phyloP scores from a whole-genome alignment of 2,888 invertebrate genomes.

The Acanthoscelides obtectus region DNA sequence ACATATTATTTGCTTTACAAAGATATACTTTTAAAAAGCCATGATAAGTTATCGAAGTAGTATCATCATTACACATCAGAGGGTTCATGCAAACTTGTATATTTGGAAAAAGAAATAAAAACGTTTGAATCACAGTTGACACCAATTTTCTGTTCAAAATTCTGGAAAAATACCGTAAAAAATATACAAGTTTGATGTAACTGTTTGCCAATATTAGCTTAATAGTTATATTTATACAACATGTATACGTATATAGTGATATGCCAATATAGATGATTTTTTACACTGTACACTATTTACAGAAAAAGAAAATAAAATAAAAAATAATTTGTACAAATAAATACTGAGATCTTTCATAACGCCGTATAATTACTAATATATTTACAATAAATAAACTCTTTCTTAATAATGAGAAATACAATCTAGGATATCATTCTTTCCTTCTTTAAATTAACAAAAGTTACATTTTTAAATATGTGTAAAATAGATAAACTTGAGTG shows the following conservation, averaged over 20 bases:
- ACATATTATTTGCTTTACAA: too few species aligned
- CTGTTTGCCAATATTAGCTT: background rate
- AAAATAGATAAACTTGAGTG: too few species aligned
- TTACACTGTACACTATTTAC: conserved; percentile 7
- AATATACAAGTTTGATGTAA: background rate
- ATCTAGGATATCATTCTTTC: background rate
- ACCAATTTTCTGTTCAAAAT: too few species aligned
- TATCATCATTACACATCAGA: too few species aligned
- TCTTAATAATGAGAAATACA: background rate
- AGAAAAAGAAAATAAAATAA: background rate
- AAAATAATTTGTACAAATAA: background rate
- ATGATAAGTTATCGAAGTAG: too few species aligned
- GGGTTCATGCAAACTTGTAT: too few species aligned
- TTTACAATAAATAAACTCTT: background rate
- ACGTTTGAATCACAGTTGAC: too few species aligned
- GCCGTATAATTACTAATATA: background rate
- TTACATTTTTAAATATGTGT: too few species aligned
- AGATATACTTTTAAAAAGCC: too few species aligned
- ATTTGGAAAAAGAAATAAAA: too few species aligned
- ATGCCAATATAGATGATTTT: conserved; percentile 1
- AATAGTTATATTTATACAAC: background rate
- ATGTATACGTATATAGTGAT: conserved; percentile 4
- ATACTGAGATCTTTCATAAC: background rate
- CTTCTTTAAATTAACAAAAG: too few species aligned
- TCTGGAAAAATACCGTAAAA: too few species aligned